Percentiles rank a stretch among this genome's conserved stretches.
Evolutionary conservation across 2,113 vertebrate genomes (phyloP).

Genomic region (Tragelaphus strepsiceros): DNA sequence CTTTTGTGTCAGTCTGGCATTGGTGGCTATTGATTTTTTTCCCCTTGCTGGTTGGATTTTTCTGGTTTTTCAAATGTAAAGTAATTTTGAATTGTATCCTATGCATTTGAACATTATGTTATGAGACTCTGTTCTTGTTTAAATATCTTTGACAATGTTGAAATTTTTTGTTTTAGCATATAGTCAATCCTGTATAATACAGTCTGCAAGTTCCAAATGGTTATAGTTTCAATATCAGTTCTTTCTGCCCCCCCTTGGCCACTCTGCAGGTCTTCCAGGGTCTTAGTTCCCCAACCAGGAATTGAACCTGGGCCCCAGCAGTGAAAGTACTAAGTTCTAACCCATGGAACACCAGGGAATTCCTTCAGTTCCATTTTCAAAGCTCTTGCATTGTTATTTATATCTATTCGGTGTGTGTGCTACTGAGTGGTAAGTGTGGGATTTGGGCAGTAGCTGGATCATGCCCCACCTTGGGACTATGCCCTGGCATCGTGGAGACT

Average conservation of each 20-base stretch:
- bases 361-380: not conserved
- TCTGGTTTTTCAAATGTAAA: not conserved
- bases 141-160: not conserved
- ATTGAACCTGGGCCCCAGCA: not conserved
- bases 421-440: not conserved
- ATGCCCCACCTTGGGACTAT: not conserved
- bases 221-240: not conserved
- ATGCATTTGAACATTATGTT: not conserved
- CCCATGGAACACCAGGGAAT: not conserved
- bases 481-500: not conserved
- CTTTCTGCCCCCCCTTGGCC: fast-evolving
- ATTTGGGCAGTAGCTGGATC: not conserved
- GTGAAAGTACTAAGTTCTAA: not conserved
- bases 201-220: not conserved
- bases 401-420: not conserved
- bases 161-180: not conserved
- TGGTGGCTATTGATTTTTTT: not conserved
- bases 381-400: not conserved
- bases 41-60: not conserved
- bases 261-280: not conserved
- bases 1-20: not conserved
- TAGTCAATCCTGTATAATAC: not conserved
- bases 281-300: not conserved
- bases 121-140: not conserved
- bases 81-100: not conserved